These are phyloP conservation scores for Mormyrops attenuatus DNA, from an alignment of 2,797 vertebrate genomes.

Conservation along the genomic window DNA sequence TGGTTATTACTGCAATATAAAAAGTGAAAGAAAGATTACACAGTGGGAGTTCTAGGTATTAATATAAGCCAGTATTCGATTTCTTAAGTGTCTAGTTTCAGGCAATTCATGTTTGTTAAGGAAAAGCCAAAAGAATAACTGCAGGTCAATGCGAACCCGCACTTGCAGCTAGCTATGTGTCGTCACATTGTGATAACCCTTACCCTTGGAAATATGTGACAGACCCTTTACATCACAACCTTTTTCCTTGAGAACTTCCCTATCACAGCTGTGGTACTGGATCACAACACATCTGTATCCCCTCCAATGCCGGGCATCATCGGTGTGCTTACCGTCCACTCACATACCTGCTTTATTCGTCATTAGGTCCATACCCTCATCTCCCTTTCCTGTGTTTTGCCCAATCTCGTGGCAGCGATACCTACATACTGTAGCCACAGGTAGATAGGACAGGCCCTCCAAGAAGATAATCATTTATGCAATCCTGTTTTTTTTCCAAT, in stretches of 20 bases:
- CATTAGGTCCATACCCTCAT: constrained; percentile 57
- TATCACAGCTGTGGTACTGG: constrained; percentile 3
- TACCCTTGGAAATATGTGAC: background rate
- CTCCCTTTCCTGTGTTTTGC: constrained; percentile 59
- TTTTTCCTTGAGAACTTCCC: constrained; percentile 1
- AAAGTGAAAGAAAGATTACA: background rate
- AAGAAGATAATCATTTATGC: constrained; percentile 59
- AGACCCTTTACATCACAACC: background rate
- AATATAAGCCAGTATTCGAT: background rate
- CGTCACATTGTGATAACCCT: background rate
- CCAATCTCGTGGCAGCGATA: constrained; percentile 58
- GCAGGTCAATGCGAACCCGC: background rate
- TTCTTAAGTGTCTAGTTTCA: background rate
- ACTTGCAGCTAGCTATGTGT: background rate
- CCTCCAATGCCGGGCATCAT: constrained; percentile 28
- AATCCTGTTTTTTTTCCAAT: constrained; percentile 46
- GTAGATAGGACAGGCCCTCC: constrained; percentile 67
- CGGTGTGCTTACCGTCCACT: constrained; percentile 41
- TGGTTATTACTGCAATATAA: background rate
- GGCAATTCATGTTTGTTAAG: background rate
- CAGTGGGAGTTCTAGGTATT: background rate
- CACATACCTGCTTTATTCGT: constrained; percentile 54
- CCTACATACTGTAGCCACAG: constrained; percentile 57
- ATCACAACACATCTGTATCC: background rate
- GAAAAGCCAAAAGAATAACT: background rate